Evolutionary conservation across 1,140 invertebrate species (phyloP), one percentile per base, ranked within the genome.

Genomic region (Cylas formicarius): DNA sequence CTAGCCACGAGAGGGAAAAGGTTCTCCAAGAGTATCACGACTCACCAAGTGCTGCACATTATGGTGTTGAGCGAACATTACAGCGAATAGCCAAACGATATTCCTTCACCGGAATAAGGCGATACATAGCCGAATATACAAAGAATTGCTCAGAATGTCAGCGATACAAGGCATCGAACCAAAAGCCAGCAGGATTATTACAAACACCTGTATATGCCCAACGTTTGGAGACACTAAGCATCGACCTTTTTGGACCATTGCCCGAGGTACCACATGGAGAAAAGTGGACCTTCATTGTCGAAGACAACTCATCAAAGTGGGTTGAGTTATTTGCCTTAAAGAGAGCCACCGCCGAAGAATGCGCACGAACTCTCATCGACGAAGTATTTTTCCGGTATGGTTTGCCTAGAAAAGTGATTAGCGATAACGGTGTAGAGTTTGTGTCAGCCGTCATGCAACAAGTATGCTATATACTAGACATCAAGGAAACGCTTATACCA

Each of bases 161-260:
- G 16, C 21, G 24, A 29, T 26, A 39, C 24, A 39, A 39, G 17
- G 27, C 14, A 13, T 20, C 3, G 0, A 39, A 18, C 19, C 28
- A 23, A 8, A 62, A 56, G 48, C 53, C 59, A 1, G 49, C 52
- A 0, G 59, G 59, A 9, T 35, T 64, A 9, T 23, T 60, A 9
- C 58, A 61, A 43, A 60, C 58, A 0, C 38, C 50, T 1, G 38
- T 43, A 3, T 9, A 45, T 11, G 19, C 13, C n/a, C 46, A 55
- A 35, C 20, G 60, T 14, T 56, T 57, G 54, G 54, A 52, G 53
- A 53, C 50, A 40, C 45, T 56, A 52, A 58, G 58, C 50, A 38
- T 63, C 0, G 60, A 63, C 34, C 37, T 46, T 11, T 45, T 56
- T 36, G 49, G 49, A 26, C 53, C 44, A 2, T 33, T 56, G 13